Evolutionary conservation across 2,797 vertebrate genomes (phyloP).

Genomic region (Periophthalmus magnuspinnatus): DNA sequence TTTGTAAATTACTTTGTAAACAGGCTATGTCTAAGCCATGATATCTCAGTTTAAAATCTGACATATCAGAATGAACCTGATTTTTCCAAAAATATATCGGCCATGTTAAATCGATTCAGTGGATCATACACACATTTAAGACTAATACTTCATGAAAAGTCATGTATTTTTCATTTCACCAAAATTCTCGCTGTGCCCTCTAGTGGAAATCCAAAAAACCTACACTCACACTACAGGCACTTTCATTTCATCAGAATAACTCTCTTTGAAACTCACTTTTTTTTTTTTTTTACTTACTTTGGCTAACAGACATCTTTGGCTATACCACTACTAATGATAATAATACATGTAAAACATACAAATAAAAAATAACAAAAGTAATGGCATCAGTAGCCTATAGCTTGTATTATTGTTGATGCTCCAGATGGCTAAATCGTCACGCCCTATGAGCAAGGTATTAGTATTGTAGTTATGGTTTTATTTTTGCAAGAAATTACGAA

Average conservation of each 20-base stretch:
- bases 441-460: not conserved
- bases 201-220: conserved; percentile 7
- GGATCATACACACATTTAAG: not conserved
- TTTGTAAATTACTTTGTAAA: too few relatives aligned
- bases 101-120: too few relatives aligned
- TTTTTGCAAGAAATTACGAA: not conserved
- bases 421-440: not conserved
- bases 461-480: not conserved
- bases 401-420: not conserved
- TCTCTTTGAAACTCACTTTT: not conserved
- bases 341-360: not conserved
- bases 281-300: too few relatives aligned
- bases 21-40: too few relatives aligned
- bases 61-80: too few relatives aligned
- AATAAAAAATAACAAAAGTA: not conserved
- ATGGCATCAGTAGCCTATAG: too few relatives aligned
- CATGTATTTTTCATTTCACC: too few relatives aligned
- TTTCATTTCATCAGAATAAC: conserved; percentile 47
- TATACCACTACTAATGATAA: not conserved
- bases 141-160: not conserved
- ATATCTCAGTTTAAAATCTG: too few relatives aligned
- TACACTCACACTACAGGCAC: conserved; percentile 2
- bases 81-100: too few relatives aligned
- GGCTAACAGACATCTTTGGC: too few relatives aligned
- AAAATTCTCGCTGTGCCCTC: conserved; percentile 15